Base-by-base conservation (phyloP, 2,888 invertebrate genomes). In the Chloroclystis v-ata region DNA sequence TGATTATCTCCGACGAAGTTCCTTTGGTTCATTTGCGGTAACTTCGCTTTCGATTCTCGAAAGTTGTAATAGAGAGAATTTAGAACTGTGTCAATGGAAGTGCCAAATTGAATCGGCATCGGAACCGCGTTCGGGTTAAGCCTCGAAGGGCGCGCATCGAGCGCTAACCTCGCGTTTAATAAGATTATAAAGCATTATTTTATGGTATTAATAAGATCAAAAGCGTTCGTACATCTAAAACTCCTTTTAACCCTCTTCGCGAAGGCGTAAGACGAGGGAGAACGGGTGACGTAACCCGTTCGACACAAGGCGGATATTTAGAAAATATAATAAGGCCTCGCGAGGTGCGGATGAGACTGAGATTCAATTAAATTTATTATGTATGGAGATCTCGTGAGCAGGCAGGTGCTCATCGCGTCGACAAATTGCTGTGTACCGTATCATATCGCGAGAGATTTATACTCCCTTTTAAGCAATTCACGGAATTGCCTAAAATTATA, bases 181-280 rank as follows among this genome's bases (percentile, higher is more conserved):
- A 91, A 91, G 91, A 91, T 91, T 91, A 91, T 90, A 89, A 89
- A 89, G 91, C 90, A 91, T 91, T 91, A 91, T 91, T 91, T 91
- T 90, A 90, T 90, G 90, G 91, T 89, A 91, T 91, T 91, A 91
- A 91, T 91, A 90, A 91, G 91, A 91, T 91, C 91, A 91, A 91
- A 91, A 91, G 91, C 90, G 90, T 90, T 89, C 89, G 78, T 87
- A 89, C 88, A 83, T 87, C 88, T 83, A 80, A 85, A 88, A 87
- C 86, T 88, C 88, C 88, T 86, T 85, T 86, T 87, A 88, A 85
- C 88, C 89, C 89, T 85, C 85, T 85, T 82, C 77, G 74, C 60
- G 67, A 61, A 69, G 67, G 81, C 16, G 29, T 84, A 89, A 89
- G 89, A 89, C 78, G 89, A 82, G 87, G 84, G 85, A 75, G 75